Evolutionary conservation across 2,888 invertebrate genomes (phyloP).

Genomic region (Dione vanillae): DNA sequence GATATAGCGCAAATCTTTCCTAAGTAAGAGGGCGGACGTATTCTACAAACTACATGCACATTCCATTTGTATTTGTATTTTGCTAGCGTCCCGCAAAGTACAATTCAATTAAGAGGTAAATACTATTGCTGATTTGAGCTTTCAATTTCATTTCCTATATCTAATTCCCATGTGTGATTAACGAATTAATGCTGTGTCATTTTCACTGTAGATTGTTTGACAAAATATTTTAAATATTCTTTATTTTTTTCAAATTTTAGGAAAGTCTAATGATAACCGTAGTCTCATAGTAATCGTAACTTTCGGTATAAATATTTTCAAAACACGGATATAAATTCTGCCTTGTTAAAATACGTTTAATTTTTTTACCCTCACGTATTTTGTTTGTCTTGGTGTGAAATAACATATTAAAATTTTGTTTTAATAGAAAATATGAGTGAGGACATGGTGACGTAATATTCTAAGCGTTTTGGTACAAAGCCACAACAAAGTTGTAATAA

Average conservation of each 20-base stretch:
- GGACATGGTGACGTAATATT: no score
- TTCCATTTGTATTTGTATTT: constrained; percentile 36
- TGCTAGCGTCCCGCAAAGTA: constrained; percentile 29
- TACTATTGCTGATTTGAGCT: constrained; percentile 32
- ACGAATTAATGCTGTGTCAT: background rate
- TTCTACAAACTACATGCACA: constrained; percentile 32
- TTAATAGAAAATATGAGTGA: no score
- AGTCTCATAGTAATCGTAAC: background rate
- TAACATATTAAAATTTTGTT: no score
- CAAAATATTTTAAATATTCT: background rate
- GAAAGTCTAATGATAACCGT: background rate
- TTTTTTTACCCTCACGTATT: no score
- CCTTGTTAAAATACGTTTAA: no score
- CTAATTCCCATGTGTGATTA: constrained; percentile 8
- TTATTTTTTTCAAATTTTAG: background rate
- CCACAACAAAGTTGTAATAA: background rate
- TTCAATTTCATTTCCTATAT: constrained; percentile 24
- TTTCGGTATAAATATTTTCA: no score
- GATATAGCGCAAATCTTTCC: constrained; percentile 14
- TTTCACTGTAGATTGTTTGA: background rate
- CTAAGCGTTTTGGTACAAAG: background rate
- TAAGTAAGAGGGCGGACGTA: constrained; percentile 18
- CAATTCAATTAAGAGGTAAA: constrained; percentile 32
- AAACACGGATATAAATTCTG: no score
- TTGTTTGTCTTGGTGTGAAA: no score